Evolutionary conservation across 2,113 vertebrate species (phyloP).

Genomic region (Callipepla squamata): DNA sequence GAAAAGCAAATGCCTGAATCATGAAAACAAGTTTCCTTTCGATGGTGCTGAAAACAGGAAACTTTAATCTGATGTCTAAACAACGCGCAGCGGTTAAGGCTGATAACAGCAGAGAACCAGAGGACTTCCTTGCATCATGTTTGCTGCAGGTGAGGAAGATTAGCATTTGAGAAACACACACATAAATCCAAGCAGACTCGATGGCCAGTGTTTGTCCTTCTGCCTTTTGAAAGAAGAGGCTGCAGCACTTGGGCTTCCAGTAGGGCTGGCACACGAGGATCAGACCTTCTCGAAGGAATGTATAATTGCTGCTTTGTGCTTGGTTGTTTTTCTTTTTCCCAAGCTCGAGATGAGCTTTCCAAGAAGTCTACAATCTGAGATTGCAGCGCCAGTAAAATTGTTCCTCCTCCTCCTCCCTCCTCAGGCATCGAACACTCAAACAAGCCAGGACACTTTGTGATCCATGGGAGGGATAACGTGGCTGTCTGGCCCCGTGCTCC

Average conservation of each 20-base stretch:
- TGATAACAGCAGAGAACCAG: neutral
- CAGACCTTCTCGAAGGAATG: neutral
- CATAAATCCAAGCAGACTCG: neutral
- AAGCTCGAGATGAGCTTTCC: neutral
- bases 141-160: neutral
- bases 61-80: neutral
- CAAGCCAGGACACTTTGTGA: conserved; percentile 38
- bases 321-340: neutral
- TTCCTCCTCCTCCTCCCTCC: conserved; percentile 22
- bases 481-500: conserved; percentile 2
- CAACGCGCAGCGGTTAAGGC: neutral
- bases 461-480: conserved; percentile 22
- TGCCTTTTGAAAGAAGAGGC: neutral
- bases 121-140: neutral
- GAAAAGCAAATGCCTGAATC: neutral
- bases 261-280: neutral
- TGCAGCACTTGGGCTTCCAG: neutral
- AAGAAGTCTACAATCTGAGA: conserved; percentile 6
- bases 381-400: neutral
- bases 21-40: neutral
- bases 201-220: neutral
- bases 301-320: neutral
- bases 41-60: neutral
- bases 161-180: neutral
- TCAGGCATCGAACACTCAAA: neutral